These are phyloP conservation scores for Pyrrhura leucotis DNA, from an alignment of 2,797 vertebrate genomes.

Conservation along the genomic window DNA sequence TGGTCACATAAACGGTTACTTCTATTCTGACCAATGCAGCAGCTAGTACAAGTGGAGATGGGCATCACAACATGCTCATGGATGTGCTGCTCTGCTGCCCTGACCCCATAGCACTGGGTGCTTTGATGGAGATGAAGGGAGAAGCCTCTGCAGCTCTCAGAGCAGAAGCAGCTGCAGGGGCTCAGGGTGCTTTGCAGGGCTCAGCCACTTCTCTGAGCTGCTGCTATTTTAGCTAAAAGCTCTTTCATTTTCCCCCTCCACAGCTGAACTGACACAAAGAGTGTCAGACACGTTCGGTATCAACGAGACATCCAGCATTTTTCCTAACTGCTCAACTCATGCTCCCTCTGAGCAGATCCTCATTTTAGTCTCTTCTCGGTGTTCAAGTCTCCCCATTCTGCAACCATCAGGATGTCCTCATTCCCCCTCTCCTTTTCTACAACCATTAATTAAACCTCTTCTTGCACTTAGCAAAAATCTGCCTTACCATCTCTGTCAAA, in stretches of 20 bases:
- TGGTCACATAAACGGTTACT: not conserved
- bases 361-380: not conserved
- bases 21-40: not conserved
- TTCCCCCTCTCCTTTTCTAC: not conserved
- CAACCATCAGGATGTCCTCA: not conserved
- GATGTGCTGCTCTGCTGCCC: not conserved
- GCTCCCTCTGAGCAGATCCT: not conserved
- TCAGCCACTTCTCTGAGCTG: slow-evolving; percentile 13
- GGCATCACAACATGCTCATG: not conserved
- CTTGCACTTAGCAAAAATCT: not conserved
- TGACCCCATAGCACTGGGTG: accelerated
- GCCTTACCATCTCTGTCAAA: not conserved
- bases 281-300: not conserved
- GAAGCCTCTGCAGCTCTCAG: not conserved
- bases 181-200: slow-evolving; percentile 19
- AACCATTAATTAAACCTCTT: not conserved
- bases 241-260: not conserved
- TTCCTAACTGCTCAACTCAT: not conserved
- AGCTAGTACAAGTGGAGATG: not conserved
- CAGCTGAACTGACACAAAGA: slow-evolving; percentile 37
- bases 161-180: slow-evolving; percentile 17
- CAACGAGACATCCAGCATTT: not conserved
- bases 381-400: not conserved
- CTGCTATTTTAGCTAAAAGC: slow-evolving; percentile 34
- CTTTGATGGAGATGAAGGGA: not conserved